Base-by-base conservation (phyloP, 2,113 vertebrate genomes). In the Tauraco erythrolophus region DNA sequence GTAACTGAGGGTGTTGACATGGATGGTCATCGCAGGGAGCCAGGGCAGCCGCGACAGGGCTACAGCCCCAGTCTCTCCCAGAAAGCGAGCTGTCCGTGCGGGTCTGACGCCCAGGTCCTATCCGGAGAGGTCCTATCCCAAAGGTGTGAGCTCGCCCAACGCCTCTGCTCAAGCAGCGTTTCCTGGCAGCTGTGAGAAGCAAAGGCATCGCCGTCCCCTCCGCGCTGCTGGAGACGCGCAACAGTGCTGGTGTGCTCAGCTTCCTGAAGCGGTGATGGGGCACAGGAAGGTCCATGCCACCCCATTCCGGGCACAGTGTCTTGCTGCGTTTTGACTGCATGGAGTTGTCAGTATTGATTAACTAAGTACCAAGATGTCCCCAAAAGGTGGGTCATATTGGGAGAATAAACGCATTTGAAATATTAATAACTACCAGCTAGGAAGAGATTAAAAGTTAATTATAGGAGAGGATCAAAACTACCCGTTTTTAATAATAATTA, bases 51-150 rank as follows among this genome's bases (percentile, higher is more conserved):
- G 5, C 10, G 41, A 4, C n/a, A 10, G 33, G 25, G 12, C 39
- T 11, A 27, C 57, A 62, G 14, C 39, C 24, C 16, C 3, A 4
- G 33, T 5, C n/a, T 16, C 33, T 4, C 3, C 5, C 0, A 6
- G 27, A 21, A 24, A 31, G 15, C 3, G 5, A 8, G 16, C 5
- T 5, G 5, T 6, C 25, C 11, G 28, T 2, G 1, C 3, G 10
- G 48, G 10, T 19, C 27, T 7, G 8, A 19, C 0, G 9, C 33
- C 14, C 7, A 3, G 11, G 4, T 8, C 66, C 33, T 33, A 33
- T 17, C 4, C 0, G 3, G 9, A 37, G 28, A 39, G 4, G 5
- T 6, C 35, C 35, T 41, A 18, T 45, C 41, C 25, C 56, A 19
- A 9, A 46, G 19, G 11, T 19, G 16, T 7, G 2, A 16, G 30